Base-by-base conservation (phyloP, 2,797 vertebrate species). In the Ispidina picta region DNA sequence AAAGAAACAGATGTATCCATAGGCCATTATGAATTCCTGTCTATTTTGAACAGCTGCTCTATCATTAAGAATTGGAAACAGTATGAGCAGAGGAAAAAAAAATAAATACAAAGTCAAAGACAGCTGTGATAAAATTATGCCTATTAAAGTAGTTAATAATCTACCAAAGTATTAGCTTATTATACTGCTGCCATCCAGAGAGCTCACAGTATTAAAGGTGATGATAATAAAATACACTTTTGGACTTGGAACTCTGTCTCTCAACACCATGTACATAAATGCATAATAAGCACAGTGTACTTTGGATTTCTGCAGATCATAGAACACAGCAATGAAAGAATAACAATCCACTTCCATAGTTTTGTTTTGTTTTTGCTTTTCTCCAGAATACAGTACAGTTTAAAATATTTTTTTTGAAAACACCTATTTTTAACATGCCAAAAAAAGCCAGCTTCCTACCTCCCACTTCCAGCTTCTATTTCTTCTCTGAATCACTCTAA, bases 101-200 rank as follows among this genome's bases (percentile, higher is more conserved):
- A 79, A n/a, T 58, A 86, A 89, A 79, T 37, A 71, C 29, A 44
- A 76, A 72, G 64, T 62, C 69, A 92, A 79, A 52, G 28, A 70
- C 1, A 80, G 62, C 12, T 29, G 25, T 80, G 65, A 72, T 49
- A 75, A 90, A 91, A 90, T 56, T 68, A 16, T 63, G 22, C 29
- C 76, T 75, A 85, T 73, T 88, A 23, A 72, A 54, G 22, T n/a
- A 86, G 82, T 94, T 94, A 96, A 94, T 94, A 73, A 92, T 90
- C 31, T 91, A 88, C 72, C 60, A 63, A 69, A 60, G 9, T 17
- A 73, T 65, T 69, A 83, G 29, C 37, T 55, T 81, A 58, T 85
- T 79, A 71, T 33, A 72, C 19, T 62, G 35, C 33, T 79, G 37
- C 72, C 83, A 86, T 65, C 31, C 39, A 94, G 77, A 81, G 19